A percentile compares a stretch with the other conserved stretches of the same genome.
Evolutionary conservation across 1,140 invertebrate species (phyloP).

Genomic region (Drosophila melanica): DNA sequence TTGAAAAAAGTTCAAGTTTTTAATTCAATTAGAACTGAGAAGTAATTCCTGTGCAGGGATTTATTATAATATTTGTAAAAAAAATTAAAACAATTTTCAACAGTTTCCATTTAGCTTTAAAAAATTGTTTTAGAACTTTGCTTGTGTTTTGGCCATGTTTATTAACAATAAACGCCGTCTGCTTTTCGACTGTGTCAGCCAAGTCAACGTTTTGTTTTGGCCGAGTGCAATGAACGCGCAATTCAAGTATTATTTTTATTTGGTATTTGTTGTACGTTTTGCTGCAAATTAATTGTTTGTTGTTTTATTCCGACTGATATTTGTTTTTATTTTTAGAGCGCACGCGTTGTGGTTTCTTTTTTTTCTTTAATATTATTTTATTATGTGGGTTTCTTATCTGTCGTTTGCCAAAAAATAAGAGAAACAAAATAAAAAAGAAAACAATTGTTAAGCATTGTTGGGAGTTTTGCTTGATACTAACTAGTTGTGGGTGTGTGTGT

Average conservation of each 20-base stretch:
- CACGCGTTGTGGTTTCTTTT: slow-evolving; percentile 44
- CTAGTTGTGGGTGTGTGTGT: slow-evolving; percentile 1
- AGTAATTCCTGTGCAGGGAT: too few relatives aligned
- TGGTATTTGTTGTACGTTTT: slow-evolving; percentile 21
- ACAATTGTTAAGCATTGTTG: slow-evolving; percentile 18
- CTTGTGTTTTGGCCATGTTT: slow-evolving; percentile 15
- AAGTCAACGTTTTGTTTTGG: slow-evolving; percentile 38
- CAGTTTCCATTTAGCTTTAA: background rate
- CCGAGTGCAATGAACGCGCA: slow-evolving; percentile 68
- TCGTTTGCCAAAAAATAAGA: slow-evolving; percentile 55
- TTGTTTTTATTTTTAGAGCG: slow-evolving; percentile 71
- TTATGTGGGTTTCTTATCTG: slow-evolving; percentile 59
- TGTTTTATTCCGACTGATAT: slow-evolving; percentile 38
- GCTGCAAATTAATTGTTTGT: slow-evolving; percentile 1
- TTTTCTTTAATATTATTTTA: slow-evolving; percentile 14
- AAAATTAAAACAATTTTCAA: too few relatives aligned
- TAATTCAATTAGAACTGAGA: too few relatives aligned
- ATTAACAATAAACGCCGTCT: background rate
- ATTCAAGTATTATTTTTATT: slow-evolving; percentile 38
- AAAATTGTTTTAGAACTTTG: background rate
- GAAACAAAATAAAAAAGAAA: slow-evolving; percentile 11
- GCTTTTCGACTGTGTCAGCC: slow-evolving; percentile 37
- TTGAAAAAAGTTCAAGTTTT: too few relatives aligned
- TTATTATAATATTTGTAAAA: too few relatives aligned
- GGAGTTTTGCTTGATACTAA: background rate